phyloP scores from a whole-genome alignment of 2,113 vertebrate genomes.

The Heliornis fulica region DNA sequence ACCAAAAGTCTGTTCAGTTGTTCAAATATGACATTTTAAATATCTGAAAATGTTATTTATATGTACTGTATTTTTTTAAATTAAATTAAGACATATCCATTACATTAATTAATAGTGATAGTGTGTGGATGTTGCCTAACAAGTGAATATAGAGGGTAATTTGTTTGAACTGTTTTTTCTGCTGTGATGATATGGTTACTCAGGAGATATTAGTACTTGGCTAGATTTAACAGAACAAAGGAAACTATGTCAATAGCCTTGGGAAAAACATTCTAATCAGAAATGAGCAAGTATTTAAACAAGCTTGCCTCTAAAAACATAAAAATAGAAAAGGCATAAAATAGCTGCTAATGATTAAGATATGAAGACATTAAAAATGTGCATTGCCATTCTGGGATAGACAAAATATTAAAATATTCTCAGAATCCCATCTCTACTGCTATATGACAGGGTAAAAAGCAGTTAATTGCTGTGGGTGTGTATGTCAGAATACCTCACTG shows the following conservation, averaged over 20 bases:
- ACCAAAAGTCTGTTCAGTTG: background rate
- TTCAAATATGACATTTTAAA: background rate
- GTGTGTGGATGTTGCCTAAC: background rate
- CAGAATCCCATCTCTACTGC: background rate
- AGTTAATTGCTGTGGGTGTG: background rate
- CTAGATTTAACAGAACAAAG: background rate
- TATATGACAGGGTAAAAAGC: background rate
- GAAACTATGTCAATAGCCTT: background rate
- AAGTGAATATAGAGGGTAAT: background rate
- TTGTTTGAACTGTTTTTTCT: background rate
- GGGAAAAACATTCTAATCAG: slow-evolving; percentile 3
- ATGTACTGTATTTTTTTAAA: background rate
- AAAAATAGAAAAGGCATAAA: background rate
- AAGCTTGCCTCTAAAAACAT: background rate
- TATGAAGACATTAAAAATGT: background rate
- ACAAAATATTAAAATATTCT: background rate
- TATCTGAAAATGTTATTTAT: background rate
- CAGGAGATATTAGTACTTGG: background rate
- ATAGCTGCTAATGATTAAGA: background rate
- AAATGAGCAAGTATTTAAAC: background rate
- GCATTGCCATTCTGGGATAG: background rate
- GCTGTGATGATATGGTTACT: background rate
- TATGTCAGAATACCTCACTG: background rate
- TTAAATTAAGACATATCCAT: slow-evolving; percentile 24
- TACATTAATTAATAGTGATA: background rate